Evolutionary conservation across 2,797 vertebrate genomes (phyloP).

Genomic region (Triplophysa bombifrons): DNA sequence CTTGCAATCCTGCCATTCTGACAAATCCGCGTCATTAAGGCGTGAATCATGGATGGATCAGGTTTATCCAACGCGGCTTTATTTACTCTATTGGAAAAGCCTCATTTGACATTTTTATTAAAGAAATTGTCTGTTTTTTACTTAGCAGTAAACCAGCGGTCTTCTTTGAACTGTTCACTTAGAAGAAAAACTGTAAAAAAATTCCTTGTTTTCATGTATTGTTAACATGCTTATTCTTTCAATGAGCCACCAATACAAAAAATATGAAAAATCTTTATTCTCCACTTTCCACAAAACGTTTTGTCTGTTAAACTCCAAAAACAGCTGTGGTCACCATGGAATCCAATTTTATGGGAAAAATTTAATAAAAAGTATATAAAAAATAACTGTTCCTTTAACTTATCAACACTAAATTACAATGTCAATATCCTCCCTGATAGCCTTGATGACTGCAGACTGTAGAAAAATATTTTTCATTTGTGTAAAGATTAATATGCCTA

Average conservation of each 20-base stretch:
- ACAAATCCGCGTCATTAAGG: conserved; percentile 20
- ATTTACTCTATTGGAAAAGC: neutral
- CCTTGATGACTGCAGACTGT: neutral
- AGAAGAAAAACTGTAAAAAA: too few species aligned
- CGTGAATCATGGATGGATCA: conserved; percentile 10
- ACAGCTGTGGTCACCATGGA: neutral
- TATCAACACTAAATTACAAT: neutral
- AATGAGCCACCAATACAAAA: too few species aligned
- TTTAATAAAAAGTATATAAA: neutral
- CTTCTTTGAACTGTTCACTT: too few species aligned
- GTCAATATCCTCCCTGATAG: neutral
- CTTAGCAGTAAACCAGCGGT: too few species aligned
- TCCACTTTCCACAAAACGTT: too few species aligned
- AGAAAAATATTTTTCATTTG: neutral
- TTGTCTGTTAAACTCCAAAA: too few species aligned
- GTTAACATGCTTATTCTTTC: too few species aligned
- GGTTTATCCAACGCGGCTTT: neutral
- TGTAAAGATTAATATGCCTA: conserved; percentile 13
- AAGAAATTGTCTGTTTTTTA: too few species aligned
- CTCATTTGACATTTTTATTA: neutral
- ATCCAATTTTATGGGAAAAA: neutral
- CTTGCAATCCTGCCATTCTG: conserved; percentile 32
- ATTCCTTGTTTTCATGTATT: too few species aligned
- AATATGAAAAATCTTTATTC: too few species aligned
- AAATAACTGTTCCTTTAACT: neutral